Evolutionary conservation across 2,797 vertebrate species (phyloP), one percentile per base, ranked within the genome.

Genomic region (Nannoperca australis): DNA sequence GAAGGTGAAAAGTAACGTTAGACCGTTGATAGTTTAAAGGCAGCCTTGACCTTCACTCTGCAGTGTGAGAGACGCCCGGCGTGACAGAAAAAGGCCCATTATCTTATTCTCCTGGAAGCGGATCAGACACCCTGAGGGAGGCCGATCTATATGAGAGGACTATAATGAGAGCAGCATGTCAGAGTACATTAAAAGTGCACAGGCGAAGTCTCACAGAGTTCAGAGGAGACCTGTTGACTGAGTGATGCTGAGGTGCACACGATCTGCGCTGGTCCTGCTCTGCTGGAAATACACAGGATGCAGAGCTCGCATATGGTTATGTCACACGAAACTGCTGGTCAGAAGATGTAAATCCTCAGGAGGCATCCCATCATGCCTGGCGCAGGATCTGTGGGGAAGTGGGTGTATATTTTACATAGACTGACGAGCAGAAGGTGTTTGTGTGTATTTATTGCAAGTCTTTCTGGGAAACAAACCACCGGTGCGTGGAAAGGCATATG

Each of bases 381-480:
- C 8, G 0, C 0, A 1, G 51, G 76, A 40, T 72, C 60, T 64
- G 60, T 50, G 12, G 42, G 40, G 65, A 50, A 59, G 68, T 49
- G 13, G 47, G 36, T 54, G 24, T 27, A n/a, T 4, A 12, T 65
- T 81, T 72, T 54, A 65, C 45, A 73, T 24, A 50, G 10, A 73
- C 1, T 34, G 61, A 74, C 10, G 32, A 4, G 30, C 20, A 18
- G 27, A 68, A 45, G 58, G 24, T 45, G 34, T 7, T 13, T 32
- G 38, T 44, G 50, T 32, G 66, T 50, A n/a, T 50, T 65, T 12
- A 62, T 50, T 76, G 60, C 65, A 62, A 78, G 44, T 70, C 36
- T 78, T 93, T 93, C 88, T 91, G 89, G 89, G 89, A 94, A 94
- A 78, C 78, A 42, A 83, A 54, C 42, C 81, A 81, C 2, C 50